Evolutionary conservation across 2,888 invertebrate species (phyloP), one percentile per base, ranked within the genome.

Genomic region (Strigamia crassipes): DNA sequence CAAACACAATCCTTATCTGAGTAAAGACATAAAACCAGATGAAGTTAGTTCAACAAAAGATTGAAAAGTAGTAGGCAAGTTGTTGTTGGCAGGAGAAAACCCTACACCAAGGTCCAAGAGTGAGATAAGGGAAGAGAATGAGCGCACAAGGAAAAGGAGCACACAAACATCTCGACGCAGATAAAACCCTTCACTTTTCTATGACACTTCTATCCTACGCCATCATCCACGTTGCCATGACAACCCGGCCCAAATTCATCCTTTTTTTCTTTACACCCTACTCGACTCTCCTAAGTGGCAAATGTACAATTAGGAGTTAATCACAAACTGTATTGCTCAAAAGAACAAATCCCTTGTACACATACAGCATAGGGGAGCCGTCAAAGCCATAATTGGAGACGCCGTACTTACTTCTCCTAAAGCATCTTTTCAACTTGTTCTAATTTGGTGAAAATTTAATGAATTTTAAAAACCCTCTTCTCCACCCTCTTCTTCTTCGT

Each of bases 361-460:
- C 38, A 38, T 10, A 73, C 4, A 73, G 27, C 15, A 73, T 8
- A 27, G 8, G 51, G 31, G 27, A 31, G 13, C 23, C 73, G 73
- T 31, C 73, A 56, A 56, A 56, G n/a, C 27, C 73, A 73, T 12
- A 27, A 73, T 73, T 73, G 31, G 56, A 18, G 56, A 56, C 56
- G 56, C 46, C 4, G n/a, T 27, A 56, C 73, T 73, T 31, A 73
- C 73, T 73, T 27, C 3, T 73, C n/a, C 31, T 9, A 23, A 23
- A 73, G 13, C 31, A 73, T 31, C 73, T 27, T 13, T 13, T 13
- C 23, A 73, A 23, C 15, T 73, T 73, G 73, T 73, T 73, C 27
- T 73, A 73, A 73, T 73, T 73, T 73, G 73, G 73, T 73, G 73
- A 73, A 73, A 73, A 73, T 73, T 73, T 73, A 73, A 73, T 73